Base-by-base conservation (phyloP, 2,888 invertebrate genomes). In the Erebia ligea region DNA sequence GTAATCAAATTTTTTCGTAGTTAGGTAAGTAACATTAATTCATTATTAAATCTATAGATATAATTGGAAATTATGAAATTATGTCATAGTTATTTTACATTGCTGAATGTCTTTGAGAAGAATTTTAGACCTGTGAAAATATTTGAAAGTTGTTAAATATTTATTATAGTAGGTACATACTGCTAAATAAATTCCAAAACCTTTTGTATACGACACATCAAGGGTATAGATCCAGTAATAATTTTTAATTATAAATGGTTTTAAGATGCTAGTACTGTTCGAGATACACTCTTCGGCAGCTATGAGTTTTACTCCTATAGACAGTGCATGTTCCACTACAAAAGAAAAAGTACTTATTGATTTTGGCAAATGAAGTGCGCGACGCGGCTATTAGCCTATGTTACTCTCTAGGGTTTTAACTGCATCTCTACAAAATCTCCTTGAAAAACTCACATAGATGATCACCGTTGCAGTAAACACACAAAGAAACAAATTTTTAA, bases 251-350 rank as follows among this genome's bases (percentile, higher is more conserved):
- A 81, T 57, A 45, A 76, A 83, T 0, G 70, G 25, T 10, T 81
- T 73, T 48, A 79, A 85, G 1, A 73, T 1, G 34, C 78, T 64
- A 3, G 58, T 50, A 19, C 73, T 65, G 0, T 71, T 68, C 0
- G 70, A 48, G 0, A 34, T 17, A 25, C 86, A 86, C 11, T 79
- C 72, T 0, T 73, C 2, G 1, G 81, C 66, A 8, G 69, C 42
- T 0, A 71, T 54, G 1, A 79, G 9, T 25, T 73, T 82, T 3
- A 79, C 61, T 11, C 78, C 15, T 10, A 78, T 17, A 0, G 80
- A 72, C 5, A 88, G 50, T 2, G 77, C 8, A 10, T 86, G 83
- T 73, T 89, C 88, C 48, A 82, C 89, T 89, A 75, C 74, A 86
- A 85, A 15, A 17, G 68, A 75, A 57, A 70, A 17, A 34, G 11